Evolutionary conservation across 2,797 vertebrate genomes (phyloP), one percentile per base, ranked within the genome.

Genomic region (Hoplostethus atlanticus): DNA sequence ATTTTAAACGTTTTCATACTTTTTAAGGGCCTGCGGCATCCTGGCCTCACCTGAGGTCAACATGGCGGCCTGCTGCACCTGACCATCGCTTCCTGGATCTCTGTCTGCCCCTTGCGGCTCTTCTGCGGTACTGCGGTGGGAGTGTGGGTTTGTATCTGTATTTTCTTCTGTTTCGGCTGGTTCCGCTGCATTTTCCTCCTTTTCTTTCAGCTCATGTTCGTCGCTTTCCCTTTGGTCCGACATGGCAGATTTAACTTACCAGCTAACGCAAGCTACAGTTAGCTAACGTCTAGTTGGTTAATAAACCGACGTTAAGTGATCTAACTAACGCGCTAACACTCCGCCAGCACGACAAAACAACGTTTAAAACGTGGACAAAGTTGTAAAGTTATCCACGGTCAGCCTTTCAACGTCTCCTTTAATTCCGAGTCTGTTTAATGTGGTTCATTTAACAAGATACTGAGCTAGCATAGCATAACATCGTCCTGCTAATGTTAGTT

Each of bases 31-130:
- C 34, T 36, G 34, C 34, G 6, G 0, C 44, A 28, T 28, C 28
- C 28, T 2, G 28, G 2, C n/a, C 73, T 73, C 72, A 77, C 81
- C 79, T 66, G 71, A n/a, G 11, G 17, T 58, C 13, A 28, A 10
- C 34, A 36, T 36, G 10, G 42, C 44, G 1, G 11, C 11, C n/a
- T 16, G 44, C 50, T 0, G 38, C 42, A 65, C 77, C 13, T 66
- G 59, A 25, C 10, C 48, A 1, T 30, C 47, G 0, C 5, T 31
- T 3, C 16, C 66, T 17, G 57, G 61, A 31, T 71, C 63, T 65
- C 21, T 59, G 67, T 75, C 73, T 13, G 5, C 83, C 72, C 64
- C 81, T 71, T 17, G 56, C 34, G 76, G 57, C 34, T 62, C 38
- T 11, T 48, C 47, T 3, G 11, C 42, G 0, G 4, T 0, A 16